Conservation (phyloP, 2,888 invertebrate species). For the Leistus spinibarbis region DNA sequence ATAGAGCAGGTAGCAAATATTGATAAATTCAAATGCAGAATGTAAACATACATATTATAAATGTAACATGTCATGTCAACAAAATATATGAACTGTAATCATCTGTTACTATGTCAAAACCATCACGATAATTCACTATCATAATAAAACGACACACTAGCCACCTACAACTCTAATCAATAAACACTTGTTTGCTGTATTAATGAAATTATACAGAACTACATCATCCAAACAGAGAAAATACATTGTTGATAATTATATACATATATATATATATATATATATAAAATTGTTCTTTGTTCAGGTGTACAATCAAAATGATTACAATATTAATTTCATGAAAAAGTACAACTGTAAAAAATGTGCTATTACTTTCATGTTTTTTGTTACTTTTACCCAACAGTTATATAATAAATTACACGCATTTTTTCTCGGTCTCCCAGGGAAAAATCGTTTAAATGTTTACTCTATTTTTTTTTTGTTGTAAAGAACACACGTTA, state of each 20-base stretch:
- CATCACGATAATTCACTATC: neutral
- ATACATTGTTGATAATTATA: neutral
- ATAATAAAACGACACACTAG: neutral
- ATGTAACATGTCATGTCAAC: neutral
- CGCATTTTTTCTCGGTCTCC: too few relatives aligned
- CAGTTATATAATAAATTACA: too few relatives aligned
- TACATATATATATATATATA: neutral
- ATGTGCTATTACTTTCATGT: too few relatives aligned
- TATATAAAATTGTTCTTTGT: neutral
- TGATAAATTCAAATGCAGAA: neutral
- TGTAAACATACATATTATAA: neutral
- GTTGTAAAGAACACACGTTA: too few relatives aligned
- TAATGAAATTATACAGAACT: neutral
- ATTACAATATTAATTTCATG: constrained; percentile 15
- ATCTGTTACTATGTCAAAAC: neutral
- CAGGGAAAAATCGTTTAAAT: too few relatives aligned
- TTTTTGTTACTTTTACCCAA: too few relatives aligned
- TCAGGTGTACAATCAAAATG: constrained; percentile 12
- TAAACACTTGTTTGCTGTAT: neutral
- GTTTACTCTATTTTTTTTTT: too few relatives aligned
- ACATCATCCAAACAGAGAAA: neutral
- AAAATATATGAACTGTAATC: neutral
- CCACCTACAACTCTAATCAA: neutral
- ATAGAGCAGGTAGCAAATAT: neutral
- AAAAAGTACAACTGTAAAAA: too few relatives aligned